These are phyloP conservation scores for Zapornia atra DNA, from an alignment of 2,113 vertebrate species.

Conservation along the genomic window DNA sequence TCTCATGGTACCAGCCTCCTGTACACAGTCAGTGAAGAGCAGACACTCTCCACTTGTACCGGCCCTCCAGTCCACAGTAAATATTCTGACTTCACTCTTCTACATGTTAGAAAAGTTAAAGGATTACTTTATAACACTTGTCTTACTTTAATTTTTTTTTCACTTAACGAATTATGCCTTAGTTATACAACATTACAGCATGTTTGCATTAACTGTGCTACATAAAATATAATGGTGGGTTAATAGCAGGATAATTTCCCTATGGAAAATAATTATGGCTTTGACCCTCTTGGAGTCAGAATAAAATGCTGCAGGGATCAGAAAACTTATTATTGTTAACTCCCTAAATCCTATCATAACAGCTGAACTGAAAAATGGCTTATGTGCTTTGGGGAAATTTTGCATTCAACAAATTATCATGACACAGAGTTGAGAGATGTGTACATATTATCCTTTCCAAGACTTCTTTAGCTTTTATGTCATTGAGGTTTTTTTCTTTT, in stretches of 20 bases:
- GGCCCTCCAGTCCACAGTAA: neutral
- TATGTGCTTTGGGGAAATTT: neutral
- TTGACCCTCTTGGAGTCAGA: neutral
- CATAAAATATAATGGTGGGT: neutral
- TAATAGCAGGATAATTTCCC: slow-evolving; percentile 18
- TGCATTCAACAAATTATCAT: neutral
- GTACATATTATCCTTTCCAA: neutral
- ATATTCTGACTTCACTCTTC: neutral
- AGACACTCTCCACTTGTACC: neutral
- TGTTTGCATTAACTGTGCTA: neutral
- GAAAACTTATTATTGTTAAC: slow-evolving; percentile 8
- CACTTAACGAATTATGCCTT: neutral
- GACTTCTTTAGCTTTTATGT: neutral
- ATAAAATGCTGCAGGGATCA: slow-evolving; percentile 13
- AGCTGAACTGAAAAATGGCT: neutral
- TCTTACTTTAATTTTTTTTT: neutral
- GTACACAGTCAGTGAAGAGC: neutral
- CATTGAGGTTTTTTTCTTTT: neutral
- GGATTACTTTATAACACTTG: neutral
- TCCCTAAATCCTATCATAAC: neutral
- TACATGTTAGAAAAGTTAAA: neutral
- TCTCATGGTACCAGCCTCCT: rapidly evolving
- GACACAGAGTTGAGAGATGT: neutral
- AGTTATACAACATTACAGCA: neutral
- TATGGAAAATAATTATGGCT: slow-evolving; percentile 17